Percentiles rank a stretch among this genome's conserved stretches.
Evolutionary conservation across 2,113 vertebrate species (phyloP).

Genomic region (Pseudonaja textilis): DNA sequence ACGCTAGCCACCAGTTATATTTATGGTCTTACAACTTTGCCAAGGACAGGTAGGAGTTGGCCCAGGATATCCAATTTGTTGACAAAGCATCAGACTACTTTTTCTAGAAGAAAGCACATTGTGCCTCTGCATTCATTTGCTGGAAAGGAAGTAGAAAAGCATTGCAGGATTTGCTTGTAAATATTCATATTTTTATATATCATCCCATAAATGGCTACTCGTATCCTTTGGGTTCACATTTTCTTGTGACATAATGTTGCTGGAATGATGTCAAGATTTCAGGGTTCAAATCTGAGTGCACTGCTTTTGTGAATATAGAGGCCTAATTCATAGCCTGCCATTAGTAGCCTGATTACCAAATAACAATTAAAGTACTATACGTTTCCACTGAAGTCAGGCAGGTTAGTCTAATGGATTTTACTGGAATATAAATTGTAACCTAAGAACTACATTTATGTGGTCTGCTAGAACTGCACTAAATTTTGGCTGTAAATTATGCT

Average conservation of each 20-base stretch:
- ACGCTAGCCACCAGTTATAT: conserved; percentile 20
- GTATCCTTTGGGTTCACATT: not conserved
- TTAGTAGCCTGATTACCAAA: not conserved
- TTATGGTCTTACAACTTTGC: conserved; percentile 48
- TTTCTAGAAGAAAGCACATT: conserved; percentile 41
- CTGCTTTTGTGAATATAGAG: not conserved
- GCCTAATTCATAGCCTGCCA: not conserved
- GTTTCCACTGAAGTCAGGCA: not conserved
- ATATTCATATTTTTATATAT: not conserved
- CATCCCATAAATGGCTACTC: not conserved
- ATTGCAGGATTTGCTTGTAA: conserved; percentile 3
- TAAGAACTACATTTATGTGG: not conserved
- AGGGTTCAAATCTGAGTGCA: not conserved
- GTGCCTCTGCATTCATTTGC: conserved; percentile 23
- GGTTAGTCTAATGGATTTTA: not conserved
- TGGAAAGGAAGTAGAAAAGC: conserved; percentile 19
- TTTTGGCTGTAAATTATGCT: not conserved
- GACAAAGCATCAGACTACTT: conserved; percentile 55
- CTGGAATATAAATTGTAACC: not conserved
- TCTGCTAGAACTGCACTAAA: not conserved
- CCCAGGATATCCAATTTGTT: conserved; percentile 44
- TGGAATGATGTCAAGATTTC: not conserved
- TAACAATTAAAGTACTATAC: not conserved
- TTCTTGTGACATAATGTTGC: not conserved
- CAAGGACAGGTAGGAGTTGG: conserved; percentile 42